Conservation (phyloP, 2,888 invertebrate genomes). For the Hydrotaea cyrtoneurina region DNA sequence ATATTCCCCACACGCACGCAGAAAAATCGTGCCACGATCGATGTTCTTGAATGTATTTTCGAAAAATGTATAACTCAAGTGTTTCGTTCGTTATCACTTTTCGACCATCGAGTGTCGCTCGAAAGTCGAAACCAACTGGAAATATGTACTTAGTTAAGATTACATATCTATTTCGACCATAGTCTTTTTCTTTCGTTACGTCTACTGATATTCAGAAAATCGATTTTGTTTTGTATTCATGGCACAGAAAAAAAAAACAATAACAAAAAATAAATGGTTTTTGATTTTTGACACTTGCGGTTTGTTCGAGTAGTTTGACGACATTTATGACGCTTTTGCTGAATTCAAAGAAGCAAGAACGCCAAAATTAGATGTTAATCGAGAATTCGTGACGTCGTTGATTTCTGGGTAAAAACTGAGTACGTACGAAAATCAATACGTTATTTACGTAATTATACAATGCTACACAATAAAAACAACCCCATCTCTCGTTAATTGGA, state of each 20-base stretch:
- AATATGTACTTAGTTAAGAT: constrained; percentile 15
- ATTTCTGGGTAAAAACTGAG: background rate
- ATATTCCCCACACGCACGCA: constrained; percentile 11
- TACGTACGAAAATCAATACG: background rate
- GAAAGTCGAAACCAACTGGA: background rate
- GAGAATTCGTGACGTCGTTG: constrained; percentile 9
- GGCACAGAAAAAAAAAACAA: constrained; percentile 2
- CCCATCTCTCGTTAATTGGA: no score
- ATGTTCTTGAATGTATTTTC: constrained; percentile 22
- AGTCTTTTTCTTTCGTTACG: background rate
- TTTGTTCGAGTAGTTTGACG: constrained; percentile 36
- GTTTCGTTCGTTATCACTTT: background rate
- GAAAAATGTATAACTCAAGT: constrained; percentile 22
- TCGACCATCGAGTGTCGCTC: constrained; percentile 18
- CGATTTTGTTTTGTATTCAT: constrained; percentile 1
- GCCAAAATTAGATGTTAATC: background rate
- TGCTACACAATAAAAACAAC: background rate
- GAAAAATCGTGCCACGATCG: background rate
- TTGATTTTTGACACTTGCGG: constrained; percentile 13
- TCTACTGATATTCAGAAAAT: background rate
- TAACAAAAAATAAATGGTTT: constrained; percentile 6
- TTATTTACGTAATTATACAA: background rate
- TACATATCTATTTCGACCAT: background rate
- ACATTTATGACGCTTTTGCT: constrained; percentile 26
- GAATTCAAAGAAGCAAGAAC: background rate